phyloP scores from a whole-genome alignment of 30 jellyfish, hydroid and myxozoan genomes.

The Sanderia malayensis region DNA sequence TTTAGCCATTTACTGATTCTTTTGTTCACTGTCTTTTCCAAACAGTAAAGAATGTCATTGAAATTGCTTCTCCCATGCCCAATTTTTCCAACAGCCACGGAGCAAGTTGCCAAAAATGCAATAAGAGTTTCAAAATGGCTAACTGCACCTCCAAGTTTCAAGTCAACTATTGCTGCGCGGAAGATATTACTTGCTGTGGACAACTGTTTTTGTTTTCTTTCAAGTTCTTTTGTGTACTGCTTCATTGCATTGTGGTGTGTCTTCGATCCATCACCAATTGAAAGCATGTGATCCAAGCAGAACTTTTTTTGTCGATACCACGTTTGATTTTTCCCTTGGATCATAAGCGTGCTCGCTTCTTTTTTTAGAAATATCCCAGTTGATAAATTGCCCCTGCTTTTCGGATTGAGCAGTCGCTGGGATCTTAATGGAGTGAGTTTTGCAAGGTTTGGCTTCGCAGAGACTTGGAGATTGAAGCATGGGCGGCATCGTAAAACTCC shows the following conservation, averaged over 20 bases:
- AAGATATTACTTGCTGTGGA: too few relatives aligned
- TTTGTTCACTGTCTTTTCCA: too few relatives aligned
- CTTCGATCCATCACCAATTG: conserved; percentile 16
- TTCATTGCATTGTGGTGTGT: conserved; percentile 25
- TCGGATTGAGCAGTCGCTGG: conserved; percentile 3
- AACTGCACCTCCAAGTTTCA: too few relatives aligned
- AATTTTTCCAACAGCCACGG: too few relatives aligned
- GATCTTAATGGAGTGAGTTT: conserved; percentile 22
- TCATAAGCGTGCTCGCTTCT: neutral
- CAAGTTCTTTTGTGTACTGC: conserved; percentile 3
- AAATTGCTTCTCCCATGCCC: too few relatives aligned
- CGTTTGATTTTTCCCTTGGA: conserved; percentile 3
- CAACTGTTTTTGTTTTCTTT: too few relatives aligned
- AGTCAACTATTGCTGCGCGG: too few relatives aligned
- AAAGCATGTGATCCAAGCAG: conserved; percentile 11
- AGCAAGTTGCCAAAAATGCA: too few relatives aligned
- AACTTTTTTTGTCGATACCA: conserved; percentile 17
- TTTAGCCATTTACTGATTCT: too few relatives aligned
- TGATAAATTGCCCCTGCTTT: neutral
- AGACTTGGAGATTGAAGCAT: conserved; percentile 11
- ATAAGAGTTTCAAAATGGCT: too few relatives aligned
- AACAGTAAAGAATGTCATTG: too few relatives aligned
- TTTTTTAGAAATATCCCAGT: neutral
- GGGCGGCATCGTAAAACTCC: conserved; percentile 23
- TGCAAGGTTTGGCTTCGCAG: conserved; percentile 20